Percentiles rank a stretch among this genome's conserved stretches.
These are phyloP conservation scores for Meloidogyne exigua DNA, from an alignment of 1,140 invertebrate species.

Conservation along the genomic window DNA sequence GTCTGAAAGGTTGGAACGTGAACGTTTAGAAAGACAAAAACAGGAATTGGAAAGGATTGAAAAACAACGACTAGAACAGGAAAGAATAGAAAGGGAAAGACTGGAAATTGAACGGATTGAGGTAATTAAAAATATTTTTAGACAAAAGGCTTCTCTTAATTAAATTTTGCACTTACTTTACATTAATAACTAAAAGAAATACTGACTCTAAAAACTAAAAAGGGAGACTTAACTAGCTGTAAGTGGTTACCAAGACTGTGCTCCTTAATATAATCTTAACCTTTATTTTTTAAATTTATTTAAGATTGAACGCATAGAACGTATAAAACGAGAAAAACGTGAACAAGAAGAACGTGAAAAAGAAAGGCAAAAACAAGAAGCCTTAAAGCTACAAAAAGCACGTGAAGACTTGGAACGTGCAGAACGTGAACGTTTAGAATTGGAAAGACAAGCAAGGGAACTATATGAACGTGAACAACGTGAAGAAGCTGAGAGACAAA, in stretches of 20 bases:
- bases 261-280: no score
- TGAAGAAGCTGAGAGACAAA: slow-evolving; percentile 54
- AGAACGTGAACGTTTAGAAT: slow-evolving; percentile 51
- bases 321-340: slow-evolving; percentile 52
- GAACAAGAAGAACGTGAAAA: slow-evolving; percentile 52
- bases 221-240: not conserved
- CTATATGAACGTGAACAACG: slow-evolving; percentile 48
- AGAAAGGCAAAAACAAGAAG: slow-evolving; percentile 45
- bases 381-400: slow-evolving; percentile 42
- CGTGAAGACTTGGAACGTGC: slow-evolving; percentile 51
- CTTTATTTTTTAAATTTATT: not conserved
- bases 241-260: not conserved
- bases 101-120: slow-evolving; percentile 56
- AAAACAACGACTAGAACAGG: slow-evolving; percentile 46
- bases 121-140: slow-evolving; percentile 26
- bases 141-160: no score
- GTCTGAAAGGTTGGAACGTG: slow-evolving; percentile 50
- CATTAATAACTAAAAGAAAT: no score
- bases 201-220: not conserved
- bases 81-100: slow-evolving; percentile 58
- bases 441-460: slow-evolving; percentile 42
- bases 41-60: slow-evolving; percentile 44
- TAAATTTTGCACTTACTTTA: no score
- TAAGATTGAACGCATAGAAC: slow-evolving; percentile 52
- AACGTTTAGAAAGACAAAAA: slow-evolving; percentile 54